Evolutionary conservation across 2,888 invertebrate genomes (phyloP), one percentile per base, ranked within the genome.

Genomic region (Drosophila kuntzei): DNA sequence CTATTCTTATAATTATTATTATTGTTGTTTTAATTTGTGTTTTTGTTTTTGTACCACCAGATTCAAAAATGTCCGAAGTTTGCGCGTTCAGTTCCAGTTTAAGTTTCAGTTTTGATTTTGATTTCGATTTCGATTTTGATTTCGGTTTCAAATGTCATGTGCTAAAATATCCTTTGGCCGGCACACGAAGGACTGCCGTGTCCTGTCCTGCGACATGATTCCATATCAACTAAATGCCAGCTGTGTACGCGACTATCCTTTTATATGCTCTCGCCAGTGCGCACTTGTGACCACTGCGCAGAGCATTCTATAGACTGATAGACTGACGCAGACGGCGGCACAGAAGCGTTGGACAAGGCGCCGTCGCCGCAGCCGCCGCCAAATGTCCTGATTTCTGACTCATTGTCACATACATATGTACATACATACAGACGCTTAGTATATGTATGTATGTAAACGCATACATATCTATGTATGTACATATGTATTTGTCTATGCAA

Each of bases 321-420:
- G 27, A 27, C 34, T 79, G 78, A 77, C 79, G 57, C 64, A 65
- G 73, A 68, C 67, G 69, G 59, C 69, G 78, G 46, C 75, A 60
- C 62, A 68, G 59, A 61, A 71, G 74, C 89, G 87, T 66, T 86
- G 82, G 78, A 81, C 90, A 90, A 90, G 71, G 88, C 81, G 83
- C 81, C 80, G 85, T 73, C 81, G 83, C 82, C 80, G 79, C 80
- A 63, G 83, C 60, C 74, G 72, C 71, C 88, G 90, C 90, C 90
- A 90, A 89, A 79, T 79, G 86, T 84, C 87, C 90, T 87, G 89
- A 79, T 83, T 84, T 79, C 90, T 90, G 87, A 81, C 86, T 87
- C 80, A 77, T 75, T 71, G 62, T 46, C 43, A 69, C 62, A 50
- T 39, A 27, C 49, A 54, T 50, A 66, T 46, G 41, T 53, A 22